These are phyloP conservation scores for Trematomus bernacchii DNA, from an alignment of 2,797 vertebrate genomes.

Conservation along the genomic window DNA sequence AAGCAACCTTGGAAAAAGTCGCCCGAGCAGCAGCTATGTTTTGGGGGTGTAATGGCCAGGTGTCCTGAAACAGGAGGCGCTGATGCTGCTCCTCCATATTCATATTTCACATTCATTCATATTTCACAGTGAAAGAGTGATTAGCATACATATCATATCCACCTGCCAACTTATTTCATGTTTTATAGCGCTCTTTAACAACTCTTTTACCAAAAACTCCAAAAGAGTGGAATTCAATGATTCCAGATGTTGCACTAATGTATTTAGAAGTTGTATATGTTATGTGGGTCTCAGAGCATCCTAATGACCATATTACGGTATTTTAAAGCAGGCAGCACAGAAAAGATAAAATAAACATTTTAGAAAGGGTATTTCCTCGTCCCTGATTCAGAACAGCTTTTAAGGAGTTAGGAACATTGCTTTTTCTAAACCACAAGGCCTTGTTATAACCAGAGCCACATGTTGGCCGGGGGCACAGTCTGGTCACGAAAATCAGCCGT, in stretches of 20 bases:
- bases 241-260: constrained; percentile 67
- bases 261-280: constrained; percentile 35
- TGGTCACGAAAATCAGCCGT: constrained; percentile 60
- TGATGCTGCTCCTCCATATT: constrained; percentile 62
- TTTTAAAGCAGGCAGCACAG: constrained; percentile 32
- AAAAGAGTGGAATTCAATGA: constrained; percentile 49
- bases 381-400: constrained; percentile 70
- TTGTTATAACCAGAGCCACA: constrained; percentile 66
- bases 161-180: constrained; percentile 63
- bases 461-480: constrained; percentile 58
- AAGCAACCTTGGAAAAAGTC: constrained; percentile 46
- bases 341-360: constrained; percentile 65
- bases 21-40: constrained; percentile 25
- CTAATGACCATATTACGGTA: constrained; percentile 56
- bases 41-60: constrained; percentile 58
- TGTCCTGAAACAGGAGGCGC: constrained; percentile 68
- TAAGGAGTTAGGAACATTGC: constrained; percentile 56
- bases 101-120: constrained; percentile 64
- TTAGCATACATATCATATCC: constrained; percentile 68
- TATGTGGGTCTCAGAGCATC: constrained; percentile 39
- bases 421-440: constrained; percentile 62
- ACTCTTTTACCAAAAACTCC: constrained; percentile 22
- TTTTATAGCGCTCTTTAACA: constrained; percentile 40
- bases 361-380: constrained; percentile 46
- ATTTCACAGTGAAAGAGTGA: constrained; percentile 53